Evolutionary conservation across 2,797 vertebrate species (phyloP).

Genomic region (Danio choprae): DNA sequence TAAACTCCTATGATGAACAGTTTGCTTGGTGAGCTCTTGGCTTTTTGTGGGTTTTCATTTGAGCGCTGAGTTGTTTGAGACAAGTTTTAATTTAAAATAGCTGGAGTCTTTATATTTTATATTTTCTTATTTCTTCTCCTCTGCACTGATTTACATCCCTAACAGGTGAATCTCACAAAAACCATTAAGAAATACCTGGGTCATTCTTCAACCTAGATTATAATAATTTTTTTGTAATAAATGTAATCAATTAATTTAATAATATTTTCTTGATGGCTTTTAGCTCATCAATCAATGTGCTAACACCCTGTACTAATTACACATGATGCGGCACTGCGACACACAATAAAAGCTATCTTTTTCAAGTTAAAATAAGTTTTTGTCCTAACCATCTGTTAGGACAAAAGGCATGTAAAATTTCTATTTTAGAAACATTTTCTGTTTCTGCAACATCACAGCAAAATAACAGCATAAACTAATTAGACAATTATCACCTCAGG

Average conservation of each 20-base stretch:
- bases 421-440: no score
- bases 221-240: background rate
- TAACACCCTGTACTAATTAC: no score
- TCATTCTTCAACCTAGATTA: background rate
- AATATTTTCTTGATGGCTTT: conserved; percentile 22
- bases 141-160: background rate
- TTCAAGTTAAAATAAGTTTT: no score
- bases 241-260: no score
- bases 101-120: background rate
- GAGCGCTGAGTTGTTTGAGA: background rate
- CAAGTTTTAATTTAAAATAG: background rate
- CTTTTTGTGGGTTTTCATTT: background rate
- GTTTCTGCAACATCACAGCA: no score
- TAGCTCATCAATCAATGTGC: background rate
- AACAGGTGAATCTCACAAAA: conserved; percentile 18
- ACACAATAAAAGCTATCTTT: no score
- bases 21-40: background rate
- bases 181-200: background rate
- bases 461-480: no score
- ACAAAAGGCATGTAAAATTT: no score
- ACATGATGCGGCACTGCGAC: no score
- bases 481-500: no score
- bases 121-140: conserved; percentile 14
- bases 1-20: background rate
- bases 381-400: no score